Evolutionary conservation across 2,113 vertebrate species (phyloP), one percentile per base, ranked within the genome.

Genomic region (Leptobrachium leishanense): DNA sequence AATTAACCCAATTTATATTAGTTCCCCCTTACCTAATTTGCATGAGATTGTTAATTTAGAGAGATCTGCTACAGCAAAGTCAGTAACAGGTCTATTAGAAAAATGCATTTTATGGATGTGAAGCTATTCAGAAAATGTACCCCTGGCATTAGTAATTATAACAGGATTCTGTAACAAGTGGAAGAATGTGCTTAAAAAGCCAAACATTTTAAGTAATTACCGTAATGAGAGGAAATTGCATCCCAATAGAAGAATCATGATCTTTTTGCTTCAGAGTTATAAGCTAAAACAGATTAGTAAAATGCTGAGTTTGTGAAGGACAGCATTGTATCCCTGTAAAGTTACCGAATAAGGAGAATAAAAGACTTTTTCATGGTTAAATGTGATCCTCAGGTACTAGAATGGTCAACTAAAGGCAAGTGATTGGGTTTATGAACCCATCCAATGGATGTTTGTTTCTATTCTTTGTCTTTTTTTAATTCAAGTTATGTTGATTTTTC

Each of bases 1-100:
- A 92, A 93, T 94, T 94, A 94, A 93, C 90, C 90, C 88, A 91
- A 91, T 91, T 92, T 92, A 93, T 81, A 91, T 86, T 90, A 85
- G 83, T 86, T 89, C 89, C 89, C 88, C 75, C 85, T 93, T 92
- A 90, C 91, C 89, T 92, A 86, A 87, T 83, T 83, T 91, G 88
- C 88, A 87, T 89, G 86, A 87, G 86, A 91, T 92, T 89, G 87
- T 90, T 81, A 88, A 90, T 88, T 90, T 88, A 83, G 89, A 91
- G 89, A 82, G 87, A 93, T 92, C 88, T 80, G 83, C 82, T 83
- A 43, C 78, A 46, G 71, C 64, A 59, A 72, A 74, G 71, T 74
- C 71, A 68, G 71, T 81, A 81, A 81, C 78, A 68, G 78, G 71
- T 81, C 78, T 81, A 81, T 81, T 81, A 81, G 72, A 81, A 81